A percentile compares a stretch with the other conserved stretches of the same genome.
phyloP scores from a whole-genome alignment of 2,113 vertebrate species.

The Baryphthengus martii region DNA sequence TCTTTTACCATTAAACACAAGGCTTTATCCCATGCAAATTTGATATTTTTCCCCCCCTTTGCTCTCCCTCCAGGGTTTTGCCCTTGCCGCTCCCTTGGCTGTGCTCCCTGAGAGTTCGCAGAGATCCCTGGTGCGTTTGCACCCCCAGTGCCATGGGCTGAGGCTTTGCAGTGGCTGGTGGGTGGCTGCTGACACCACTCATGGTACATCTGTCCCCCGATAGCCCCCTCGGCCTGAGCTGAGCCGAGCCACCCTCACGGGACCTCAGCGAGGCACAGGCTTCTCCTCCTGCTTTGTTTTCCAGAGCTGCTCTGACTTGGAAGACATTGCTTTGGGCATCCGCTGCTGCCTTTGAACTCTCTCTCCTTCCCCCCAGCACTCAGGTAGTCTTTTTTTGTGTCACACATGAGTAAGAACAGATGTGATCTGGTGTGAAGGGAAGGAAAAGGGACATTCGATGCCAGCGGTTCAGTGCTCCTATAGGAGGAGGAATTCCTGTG shows the following conservation, averaged over 20 bases:
- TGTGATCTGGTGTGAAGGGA: conserved; percentile 5
- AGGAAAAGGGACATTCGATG: not conserved
- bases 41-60: not conserved
- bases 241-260: not conserved
- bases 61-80: not conserved
- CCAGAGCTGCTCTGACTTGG: not conserved
- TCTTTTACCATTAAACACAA: not conserved
- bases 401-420: conserved; percentile 19
- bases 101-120: not conserved
- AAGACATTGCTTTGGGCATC: fast-evolving
- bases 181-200: fast-evolving
- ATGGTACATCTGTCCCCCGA: not conserved
- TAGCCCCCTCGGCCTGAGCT: not conserved
- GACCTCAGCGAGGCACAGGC: not conserved
- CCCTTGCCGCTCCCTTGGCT: not conserved
- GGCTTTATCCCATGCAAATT: not conserved
- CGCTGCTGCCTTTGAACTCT: not conserved
- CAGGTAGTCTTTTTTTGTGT: conserved; percentile 18
- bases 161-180: not conserved
- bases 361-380: not conserved
- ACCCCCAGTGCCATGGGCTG: not conserved
- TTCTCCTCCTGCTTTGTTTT: not conserved
- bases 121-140: fast-evolving
- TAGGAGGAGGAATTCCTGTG: not conserved
- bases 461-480: not conserved